These are phyloP conservation scores for Meda fulgida DNA, from an alignment of 2,797 vertebrate genomes.

Conservation along the genomic window DNA sequence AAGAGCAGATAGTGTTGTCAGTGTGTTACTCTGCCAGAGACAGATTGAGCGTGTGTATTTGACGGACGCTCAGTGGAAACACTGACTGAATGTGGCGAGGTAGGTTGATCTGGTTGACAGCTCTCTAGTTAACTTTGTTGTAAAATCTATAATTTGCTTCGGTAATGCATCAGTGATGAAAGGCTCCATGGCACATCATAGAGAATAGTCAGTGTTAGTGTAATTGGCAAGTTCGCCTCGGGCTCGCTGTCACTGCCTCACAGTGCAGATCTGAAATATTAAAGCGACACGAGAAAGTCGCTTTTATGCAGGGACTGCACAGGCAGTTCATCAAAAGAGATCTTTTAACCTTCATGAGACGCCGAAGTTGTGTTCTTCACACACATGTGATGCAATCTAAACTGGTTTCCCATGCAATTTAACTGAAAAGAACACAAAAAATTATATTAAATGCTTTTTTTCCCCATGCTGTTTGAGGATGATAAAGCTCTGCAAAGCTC, in stretches of 20 bases:
- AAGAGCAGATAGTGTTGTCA: slow-evolving; percentile 50
- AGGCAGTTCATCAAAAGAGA: slow-evolving; percentile 38
- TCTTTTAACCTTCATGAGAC: slow-evolving; percentile 33
- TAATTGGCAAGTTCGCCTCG: slow-evolving; percentile 63
- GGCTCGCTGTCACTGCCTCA: slow-evolving; percentile 67
- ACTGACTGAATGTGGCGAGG: slow-evolving; percentile 58
- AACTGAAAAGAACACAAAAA: background rate
- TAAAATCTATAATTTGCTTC: slow-evolving; percentile 62
- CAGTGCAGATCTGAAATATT: slow-evolving; percentile 55
- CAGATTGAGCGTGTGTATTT: slow-evolving; percentile 29
- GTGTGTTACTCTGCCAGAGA: slow-evolving; percentile 34
- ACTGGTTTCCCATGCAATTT: background rate
- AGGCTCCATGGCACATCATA: slow-evolving; percentile 63
- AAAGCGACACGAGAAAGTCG: slow-evolving; percentile 51
- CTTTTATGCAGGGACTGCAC: slow-evolving; percentile 39
- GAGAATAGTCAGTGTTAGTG: slow-evolving; percentile 68
- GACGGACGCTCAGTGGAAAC: slow-evolving; percentile 45
- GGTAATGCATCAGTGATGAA: slow-evolving; percentile 64
- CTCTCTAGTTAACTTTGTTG: slow-evolving; percentile 65
- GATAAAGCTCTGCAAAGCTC: too few species aligned
- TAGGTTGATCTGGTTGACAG: slow-evolving; percentile 57
- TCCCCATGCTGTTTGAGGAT: background rate
- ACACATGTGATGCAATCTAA: slow-evolving; percentile 4
- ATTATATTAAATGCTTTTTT: background rate
- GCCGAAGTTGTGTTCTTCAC: background rate